phyloP scores from a whole-genome alignment of 2,888 invertebrate species.

The Ophonus ardosiacus region DNA sequence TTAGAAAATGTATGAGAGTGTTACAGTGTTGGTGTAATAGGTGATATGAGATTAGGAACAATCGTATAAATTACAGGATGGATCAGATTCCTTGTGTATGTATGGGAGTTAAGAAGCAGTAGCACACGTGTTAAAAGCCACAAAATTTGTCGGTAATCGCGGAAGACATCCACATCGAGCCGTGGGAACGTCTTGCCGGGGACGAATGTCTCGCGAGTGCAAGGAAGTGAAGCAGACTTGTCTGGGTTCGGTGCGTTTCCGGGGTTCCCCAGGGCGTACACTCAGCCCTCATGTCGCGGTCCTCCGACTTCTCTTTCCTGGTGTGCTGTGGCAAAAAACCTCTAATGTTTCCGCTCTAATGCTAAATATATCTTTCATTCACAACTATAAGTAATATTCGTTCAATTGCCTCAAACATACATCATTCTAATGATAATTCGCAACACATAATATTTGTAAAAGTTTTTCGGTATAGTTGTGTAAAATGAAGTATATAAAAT shows the following conservation, averaged over 20 bases:
- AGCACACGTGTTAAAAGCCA: constrained; percentile 50
- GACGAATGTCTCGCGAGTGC: constrained; percentile 51
- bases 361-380: constrained; percentile 1
- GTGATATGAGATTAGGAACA: constrained; percentile 13
- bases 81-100: constrained; percentile 12
- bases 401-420: background rate
- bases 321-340: constrained; percentile 2
- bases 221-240: constrained; percentile 60
- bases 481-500: too few species aligned
- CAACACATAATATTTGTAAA: too few species aligned
- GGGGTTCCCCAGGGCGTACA: constrained; percentile 53
- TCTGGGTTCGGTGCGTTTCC: constrained; percentile 59
- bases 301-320: background rate
- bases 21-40: background rate
- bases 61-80: constrained; percentile 44
- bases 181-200: constrained; percentile 53
- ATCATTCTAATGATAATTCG: background rate
- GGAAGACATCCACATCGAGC: background rate
- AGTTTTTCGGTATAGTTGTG: too few species aligned
- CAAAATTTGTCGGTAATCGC: constrained; percentile 47
- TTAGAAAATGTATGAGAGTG: too few species aligned
- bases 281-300: constrained; percentile 23
- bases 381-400: background rate
- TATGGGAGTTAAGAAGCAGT: background rate
- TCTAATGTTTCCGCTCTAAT: constrained; percentile 23